Base-by-base conservation (phyloP, 2,888 invertebrate genomes). In the Dryobota labecula region DNA sequence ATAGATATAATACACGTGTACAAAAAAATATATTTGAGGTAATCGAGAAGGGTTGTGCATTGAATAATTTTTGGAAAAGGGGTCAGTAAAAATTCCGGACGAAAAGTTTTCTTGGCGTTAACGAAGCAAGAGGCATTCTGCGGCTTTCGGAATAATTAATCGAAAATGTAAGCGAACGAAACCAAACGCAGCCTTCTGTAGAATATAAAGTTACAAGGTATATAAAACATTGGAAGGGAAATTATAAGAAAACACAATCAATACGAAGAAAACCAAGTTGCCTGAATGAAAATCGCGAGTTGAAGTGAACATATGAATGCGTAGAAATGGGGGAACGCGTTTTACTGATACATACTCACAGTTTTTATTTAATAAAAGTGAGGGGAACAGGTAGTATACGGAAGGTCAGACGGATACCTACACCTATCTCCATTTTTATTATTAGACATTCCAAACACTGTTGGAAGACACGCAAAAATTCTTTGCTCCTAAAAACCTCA, bases 51-150 rank as follows among this genome's bases (percentile, higher is more conserved):
- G 58, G 57, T 80, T 58, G 66, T 54, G 36, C 45, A 47, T 20
- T 69, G 56, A 69, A 81, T 66, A 58, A 81, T 76, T 81, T 70
- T 58, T 60, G 54, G 81, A 76, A 80, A 80, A 76, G 18, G 15
- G 81, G 69, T 80, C 60, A 76, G 69, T 61, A 53, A 78, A 81
- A 81, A 66, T 70, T 76, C 54, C 57, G 27, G n/a, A 20, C 2
- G 47, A 18, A 63, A 78, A 82, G 38, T 76, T 81, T 81, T 81
- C 77, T 70, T 70, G 54, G 33, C 58, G 82, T 49, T 82, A 81
- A 81, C 77, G 77, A 78, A 78, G 77, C 66, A 81, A 63, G 51
- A 63, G 45, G 70, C 61, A 69, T 76, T 81, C 45, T 65, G 57
- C 24, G 82, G 77, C 51, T 66, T 70, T 63, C 49, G 27, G 27